Conservation (phyloP, 2,888 invertebrate genomes). For the Leucophora obtusa region DNA sequence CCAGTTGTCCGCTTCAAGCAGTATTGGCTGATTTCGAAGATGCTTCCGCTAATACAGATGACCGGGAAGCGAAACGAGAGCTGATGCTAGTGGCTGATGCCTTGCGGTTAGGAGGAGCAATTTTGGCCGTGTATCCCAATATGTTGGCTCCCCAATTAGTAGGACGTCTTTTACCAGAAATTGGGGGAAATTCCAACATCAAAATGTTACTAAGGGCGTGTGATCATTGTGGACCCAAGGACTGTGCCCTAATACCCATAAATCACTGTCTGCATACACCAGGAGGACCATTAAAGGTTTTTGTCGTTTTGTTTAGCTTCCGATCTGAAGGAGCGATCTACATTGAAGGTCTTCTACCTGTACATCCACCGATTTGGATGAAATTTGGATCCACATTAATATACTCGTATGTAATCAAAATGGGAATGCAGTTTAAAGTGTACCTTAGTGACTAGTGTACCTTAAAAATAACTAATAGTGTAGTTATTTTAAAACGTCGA, state of each 20-base stretch:
- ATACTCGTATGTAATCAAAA: too few relatives aligned
- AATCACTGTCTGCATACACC: constrained; percentile 98
- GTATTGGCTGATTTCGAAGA: constrained; percentile 98
- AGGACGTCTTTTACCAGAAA: constrained; percentile 94
- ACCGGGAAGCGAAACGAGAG: constrained; percentile 87
- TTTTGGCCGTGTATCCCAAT: constrained; percentile 92
- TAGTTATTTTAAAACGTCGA: too few relatives aligned
- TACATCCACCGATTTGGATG: too few relatives aligned
- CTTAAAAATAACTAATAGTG: too few relatives aligned
- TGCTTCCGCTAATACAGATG: constrained; percentile 88
- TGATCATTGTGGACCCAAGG: constrained; percentile 90
- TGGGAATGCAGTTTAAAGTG: too few relatives aligned
- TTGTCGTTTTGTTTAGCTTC: not conserved
- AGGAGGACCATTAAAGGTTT: constrained; percentile 96
- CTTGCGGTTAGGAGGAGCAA: constrained; percentile 94
- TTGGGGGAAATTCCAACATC: constrained; percentile 89
- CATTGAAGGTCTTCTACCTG: not conserved
- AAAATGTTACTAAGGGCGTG: constrained; percentile 93
- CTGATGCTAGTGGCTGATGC: constrained; percentile 96
- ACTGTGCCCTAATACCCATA: constrained; percentile 93
- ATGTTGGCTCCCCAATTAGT: constrained; percentile 97
- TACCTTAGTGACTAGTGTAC: too few relatives aligned
- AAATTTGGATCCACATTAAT: too few relatives aligned
- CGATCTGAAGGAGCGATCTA: not conserved
- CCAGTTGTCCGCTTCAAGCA: constrained; percentile 96